These are phyloP conservation scores for Physella acuta DNA, from an alignment of 1,140 invertebrate genomes.

Conservation along the genomic window DNA sequence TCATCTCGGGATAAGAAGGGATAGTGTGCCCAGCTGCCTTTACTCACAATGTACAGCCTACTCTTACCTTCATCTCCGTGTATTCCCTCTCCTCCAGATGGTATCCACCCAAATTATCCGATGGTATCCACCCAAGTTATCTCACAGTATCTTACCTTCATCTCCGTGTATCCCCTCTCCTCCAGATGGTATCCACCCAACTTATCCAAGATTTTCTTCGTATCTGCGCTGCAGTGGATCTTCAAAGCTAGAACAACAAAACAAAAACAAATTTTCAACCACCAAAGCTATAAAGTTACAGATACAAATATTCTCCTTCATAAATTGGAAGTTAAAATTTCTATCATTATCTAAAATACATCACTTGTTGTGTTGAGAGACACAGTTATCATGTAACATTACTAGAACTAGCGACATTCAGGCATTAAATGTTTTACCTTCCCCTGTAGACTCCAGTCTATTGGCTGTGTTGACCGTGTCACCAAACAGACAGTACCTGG, in stretches of 20 bases:
- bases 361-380: no score
- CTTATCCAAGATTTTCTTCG: constrained; percentile 78
- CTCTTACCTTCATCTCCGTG: constrained; percentile 61
- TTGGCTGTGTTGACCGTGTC: constrained; percentile 57
- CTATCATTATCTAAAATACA: no score
- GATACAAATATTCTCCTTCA: no score
- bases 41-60: no score
- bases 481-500: constrained; percentile 38
- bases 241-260: constrained; percentile 70
- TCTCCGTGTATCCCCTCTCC: constrained; percentile 69
- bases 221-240: constrained; percentile 87
- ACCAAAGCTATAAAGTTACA: no score
- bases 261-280: no score
- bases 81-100: constrained; percentile 75
- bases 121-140: no score
- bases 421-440: constrained; percentile 33
- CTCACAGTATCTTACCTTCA: constrained; percentile 62
- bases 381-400: no score
- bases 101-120: constrained; percentile 81
- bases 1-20: no score
- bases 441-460: constrained; percentile 52
- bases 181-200: constrained; percentile 80
- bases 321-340: no score
- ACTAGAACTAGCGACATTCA: no score
- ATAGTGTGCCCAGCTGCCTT: no score